Percentiles rank a stretch among this genome's conserved stretches.
These are phyloP conservation scores for Danio aesculapii DNA, from an alignment of 2,797 vertebrate species.

Conservation along the genomic window DNA sequence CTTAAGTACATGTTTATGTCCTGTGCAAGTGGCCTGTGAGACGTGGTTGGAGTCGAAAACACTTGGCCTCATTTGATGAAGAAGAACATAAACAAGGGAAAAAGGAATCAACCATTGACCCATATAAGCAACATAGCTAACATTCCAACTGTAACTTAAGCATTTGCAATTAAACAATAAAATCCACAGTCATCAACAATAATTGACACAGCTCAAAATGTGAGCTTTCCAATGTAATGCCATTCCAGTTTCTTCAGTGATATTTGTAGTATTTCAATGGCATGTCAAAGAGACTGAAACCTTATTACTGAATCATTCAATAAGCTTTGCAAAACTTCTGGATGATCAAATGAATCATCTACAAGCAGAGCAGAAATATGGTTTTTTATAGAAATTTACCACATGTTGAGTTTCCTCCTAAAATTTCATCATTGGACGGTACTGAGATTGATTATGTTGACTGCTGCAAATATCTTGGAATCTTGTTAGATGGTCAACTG, in stretches of 20 bases:
- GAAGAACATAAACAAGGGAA: not conserved
- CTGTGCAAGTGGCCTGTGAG: not conserved
- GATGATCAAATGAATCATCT: not conserved
- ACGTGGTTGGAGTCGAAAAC: not conserved
- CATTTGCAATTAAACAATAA: not conserved
- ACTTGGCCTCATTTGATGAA: not conserved
- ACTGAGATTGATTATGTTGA: too few species aligned
- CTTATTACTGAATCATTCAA: not conserved
- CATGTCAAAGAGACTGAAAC: not conserved
- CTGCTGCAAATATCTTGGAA: too few species aligned
- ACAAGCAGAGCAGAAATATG: not conserved
- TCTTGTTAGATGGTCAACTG: too few species aligned
- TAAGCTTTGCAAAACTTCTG: not conserved
- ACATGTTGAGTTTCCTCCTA: too few species aligned
- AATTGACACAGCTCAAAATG: not conserved
- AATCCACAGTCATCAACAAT: not conserved
- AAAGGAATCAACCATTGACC: not conserved
- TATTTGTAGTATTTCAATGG: not conserved
- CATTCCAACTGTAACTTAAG: not conserved
- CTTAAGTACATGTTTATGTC: constrained; percentile 30
- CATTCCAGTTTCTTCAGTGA: not conserved
- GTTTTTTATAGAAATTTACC: too few species aligned
- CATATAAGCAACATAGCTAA: not conserved
- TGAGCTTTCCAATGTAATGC: not conserved
- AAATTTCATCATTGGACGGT: too few species aligned